Percentiles rank a stretch among this genome's conserved stretches.
Evolutionary conservation across 2,888 invertebrate genomes (phyloP).

Genomic region (Teinopalpus imperialis): DNA sequence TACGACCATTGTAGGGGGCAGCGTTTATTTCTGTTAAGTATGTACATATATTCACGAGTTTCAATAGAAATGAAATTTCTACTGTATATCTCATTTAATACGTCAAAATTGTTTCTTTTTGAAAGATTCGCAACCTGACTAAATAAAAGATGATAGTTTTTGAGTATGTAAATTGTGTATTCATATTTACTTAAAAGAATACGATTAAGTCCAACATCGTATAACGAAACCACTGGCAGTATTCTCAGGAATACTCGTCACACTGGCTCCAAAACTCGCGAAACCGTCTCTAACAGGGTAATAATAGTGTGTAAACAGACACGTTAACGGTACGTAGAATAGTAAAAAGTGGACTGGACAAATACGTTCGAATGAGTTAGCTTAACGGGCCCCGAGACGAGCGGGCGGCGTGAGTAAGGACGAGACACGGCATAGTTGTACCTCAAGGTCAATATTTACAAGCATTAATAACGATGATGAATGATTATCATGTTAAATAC

Average conservation of each 20-base stretch:
- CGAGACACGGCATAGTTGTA: constrained; percentile 1
- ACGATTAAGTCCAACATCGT: no score
- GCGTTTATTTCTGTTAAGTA: no score
- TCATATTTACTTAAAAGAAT: no score
- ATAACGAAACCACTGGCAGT: neutral
- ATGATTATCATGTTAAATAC: constrained; percentile 18
- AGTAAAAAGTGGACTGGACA: constrained; percentile 79
- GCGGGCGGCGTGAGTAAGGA: constrained; percentile 33
- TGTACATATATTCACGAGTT: no score
- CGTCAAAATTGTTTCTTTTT: no score
- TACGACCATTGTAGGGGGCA: no score
- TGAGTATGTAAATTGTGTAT: no score
- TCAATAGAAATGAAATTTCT: no score
- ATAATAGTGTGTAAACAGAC: constrained; percentile 70
- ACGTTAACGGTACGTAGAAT: constrained; percentile 67
- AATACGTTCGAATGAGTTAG: constrained; percentile 74
- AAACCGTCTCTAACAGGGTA: constrained; percentile 49
- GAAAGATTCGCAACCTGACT: no score
- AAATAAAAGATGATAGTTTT: no score
- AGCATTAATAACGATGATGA: constrained; percentile 29
- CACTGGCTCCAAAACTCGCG: constrained; percentile 28
- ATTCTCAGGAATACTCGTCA: constrained; percentile 2
- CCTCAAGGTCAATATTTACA: constrained; percentile 13
- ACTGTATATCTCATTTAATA: no score
- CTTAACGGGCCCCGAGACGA: constrained; percentile 59